Evolutionary conservation across 2,797 vertebrate genomes (phyloP).

Genomic region (Euphonia xanthogaster): DNA sequence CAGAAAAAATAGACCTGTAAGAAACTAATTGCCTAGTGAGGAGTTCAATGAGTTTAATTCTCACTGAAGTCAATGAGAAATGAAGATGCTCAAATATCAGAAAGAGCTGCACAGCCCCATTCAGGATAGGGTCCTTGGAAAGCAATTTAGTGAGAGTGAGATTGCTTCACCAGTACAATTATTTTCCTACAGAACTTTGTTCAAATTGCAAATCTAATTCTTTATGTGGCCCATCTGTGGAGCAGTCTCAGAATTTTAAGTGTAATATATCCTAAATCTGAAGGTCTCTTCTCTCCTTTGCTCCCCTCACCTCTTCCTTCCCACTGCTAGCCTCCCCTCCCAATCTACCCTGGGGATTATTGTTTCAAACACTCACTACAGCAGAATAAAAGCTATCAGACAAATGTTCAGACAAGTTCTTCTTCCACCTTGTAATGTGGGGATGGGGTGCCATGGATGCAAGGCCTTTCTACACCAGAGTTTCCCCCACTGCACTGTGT

Average conservation of each 20-base stretch:
- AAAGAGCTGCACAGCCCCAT: background rate
- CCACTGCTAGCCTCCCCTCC: background rate
- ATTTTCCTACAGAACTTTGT: constrained; percentile 47
- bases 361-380: background rate
- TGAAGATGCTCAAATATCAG: background rate
- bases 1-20: constrained; percentile 7
- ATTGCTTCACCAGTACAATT: constrained; percentile 71
- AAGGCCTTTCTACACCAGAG: background rate
- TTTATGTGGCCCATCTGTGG: background rate
- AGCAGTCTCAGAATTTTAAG: constrained; percentile 51
- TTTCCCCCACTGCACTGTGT: background rate
- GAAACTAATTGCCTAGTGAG: constrained; percentile 2
- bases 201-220: constrained; percentile 68
- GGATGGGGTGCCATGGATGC: background rate
- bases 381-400: background rate
- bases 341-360: background rate
- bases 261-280: constrained; percentile 8
- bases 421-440: background rate
- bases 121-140: constrained; percentile 35
- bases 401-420: background rate
- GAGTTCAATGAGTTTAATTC: constrained; percentile 7
- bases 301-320: background rate
- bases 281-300: background rate
- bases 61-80: background rate
- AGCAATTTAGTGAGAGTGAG: constrained; percentile 68